These are phyloP conservation scores for Barypeithes pellucidus DNA, from an alignment of 2,888 invertebrate species.

Conservation along the genomic window DNA sequence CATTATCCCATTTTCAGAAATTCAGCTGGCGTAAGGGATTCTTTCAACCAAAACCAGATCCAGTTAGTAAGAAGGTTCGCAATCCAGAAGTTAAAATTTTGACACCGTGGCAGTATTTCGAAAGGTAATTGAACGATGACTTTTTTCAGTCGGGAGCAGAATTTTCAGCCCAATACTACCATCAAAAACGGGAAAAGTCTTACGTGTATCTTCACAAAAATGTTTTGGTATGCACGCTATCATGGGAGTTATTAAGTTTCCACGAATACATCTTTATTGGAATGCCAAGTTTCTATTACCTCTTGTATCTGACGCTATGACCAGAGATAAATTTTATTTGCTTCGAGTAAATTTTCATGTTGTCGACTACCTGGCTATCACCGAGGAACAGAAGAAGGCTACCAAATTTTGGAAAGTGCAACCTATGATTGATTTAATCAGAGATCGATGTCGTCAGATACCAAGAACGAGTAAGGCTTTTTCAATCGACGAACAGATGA, in stretches of 20 bases:
- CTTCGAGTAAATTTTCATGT: slow-evolving; percentile 54
- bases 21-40: no score
- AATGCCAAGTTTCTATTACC: not conserved
- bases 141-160: no score
- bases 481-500: slow-evolving; percentile 61
- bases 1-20: no score
- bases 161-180: no score
- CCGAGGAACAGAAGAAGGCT: slow-evolving; percentile 36
- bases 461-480: not conserved
- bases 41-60: no score
- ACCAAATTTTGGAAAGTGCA: slow-evolving; percentile 29
- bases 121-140: no score
- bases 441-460: slow-evolving; percentile 48
- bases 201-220: no score
- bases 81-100: no score
- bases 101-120: no score
- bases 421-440: slow-evolving; percentile 53
- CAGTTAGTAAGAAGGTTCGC: no score
- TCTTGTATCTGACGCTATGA: not conserved
- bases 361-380: slow-evolving; percentile 45
- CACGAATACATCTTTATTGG: not conserved
- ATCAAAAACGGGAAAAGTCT: no score
- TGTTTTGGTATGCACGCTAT: not conserved
- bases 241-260: not conserved
- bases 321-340: not conserved